These are phyloP conservation scores for Coccyzus lansbergi DNA, from an alignment of 2,797 vertebrate species.

Conservation along the genomic window DNA sequence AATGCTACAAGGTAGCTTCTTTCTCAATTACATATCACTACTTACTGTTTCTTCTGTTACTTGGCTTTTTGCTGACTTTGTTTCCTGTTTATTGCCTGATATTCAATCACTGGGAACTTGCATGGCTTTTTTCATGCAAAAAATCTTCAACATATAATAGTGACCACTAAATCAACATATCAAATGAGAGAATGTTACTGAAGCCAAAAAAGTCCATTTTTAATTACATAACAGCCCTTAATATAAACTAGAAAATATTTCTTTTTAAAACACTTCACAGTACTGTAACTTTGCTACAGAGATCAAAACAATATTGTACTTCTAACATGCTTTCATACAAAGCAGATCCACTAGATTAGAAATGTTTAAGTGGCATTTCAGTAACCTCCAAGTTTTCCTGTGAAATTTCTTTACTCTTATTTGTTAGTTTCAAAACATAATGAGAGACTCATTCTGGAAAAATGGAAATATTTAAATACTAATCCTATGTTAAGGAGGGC, in stretches of 20 bases:
- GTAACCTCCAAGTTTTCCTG: neutral
- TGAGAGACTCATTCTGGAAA: neutral
- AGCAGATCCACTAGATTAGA: neutral
- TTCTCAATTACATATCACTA: neutral
- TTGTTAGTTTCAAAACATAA: neutral
- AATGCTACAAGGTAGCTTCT: neutral
- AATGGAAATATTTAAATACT: neutral
- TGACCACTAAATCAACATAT: neutral
- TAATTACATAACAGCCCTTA: neutral
- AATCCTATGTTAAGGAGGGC: neutral
- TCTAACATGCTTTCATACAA: neutral
- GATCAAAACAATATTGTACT: neutral
- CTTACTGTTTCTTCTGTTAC: neutral
- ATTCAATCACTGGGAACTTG: neutral
- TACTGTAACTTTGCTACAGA: neutral
- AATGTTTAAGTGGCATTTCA: neutral
- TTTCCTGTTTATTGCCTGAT: neutral
- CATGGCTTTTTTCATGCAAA: neutral
- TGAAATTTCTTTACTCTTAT: neutral
- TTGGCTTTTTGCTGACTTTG: neutral
- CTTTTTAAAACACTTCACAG: neutral
- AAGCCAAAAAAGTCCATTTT: neutral
- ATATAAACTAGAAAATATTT: neutral
- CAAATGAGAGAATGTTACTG: neutral
- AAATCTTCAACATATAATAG: neutral